These are phyloP conservation scores for Agriopis aurantiaria DNA, from an alignment of 2,888 invertebrate species.

Conservation along the genomic window DNA sequence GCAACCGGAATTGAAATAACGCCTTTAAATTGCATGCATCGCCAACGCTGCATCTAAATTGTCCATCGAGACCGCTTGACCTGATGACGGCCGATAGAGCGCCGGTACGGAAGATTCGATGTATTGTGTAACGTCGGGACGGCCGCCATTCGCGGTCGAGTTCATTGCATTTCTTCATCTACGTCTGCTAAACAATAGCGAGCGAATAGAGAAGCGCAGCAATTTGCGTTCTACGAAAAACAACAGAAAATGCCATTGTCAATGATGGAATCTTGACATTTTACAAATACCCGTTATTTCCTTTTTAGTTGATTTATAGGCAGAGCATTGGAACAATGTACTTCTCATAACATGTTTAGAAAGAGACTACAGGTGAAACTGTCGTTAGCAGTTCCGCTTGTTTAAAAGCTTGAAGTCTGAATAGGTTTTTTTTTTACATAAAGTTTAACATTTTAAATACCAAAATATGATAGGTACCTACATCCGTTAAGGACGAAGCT, in stretches of 20 bases:
- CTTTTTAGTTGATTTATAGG: background rate
- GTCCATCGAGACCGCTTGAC: conserved; percentile 1
- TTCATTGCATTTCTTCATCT: conserved; percentile 43
- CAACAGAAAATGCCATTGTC: conserved; percentile 43
- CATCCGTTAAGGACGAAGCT: too few relatives aligned
- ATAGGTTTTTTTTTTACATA: background rate
- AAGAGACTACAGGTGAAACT: background rate
- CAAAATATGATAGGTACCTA: too few relatives aligned
- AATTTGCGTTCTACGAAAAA: conserved; percentile 46
- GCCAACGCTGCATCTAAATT: conserved; percentile 10
- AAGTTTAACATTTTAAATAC: too few relatives aligned
- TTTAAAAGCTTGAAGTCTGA: background rate
- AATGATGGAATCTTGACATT: conserved; percentile 16
- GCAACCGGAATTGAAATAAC: conserved; percentile 8
- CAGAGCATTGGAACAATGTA: background rate
- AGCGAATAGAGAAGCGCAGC: conserved; percentile 39
- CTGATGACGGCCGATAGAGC: background rate
- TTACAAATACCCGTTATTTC: conserved; percentile 7
- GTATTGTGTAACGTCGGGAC: background rate
- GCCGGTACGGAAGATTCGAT: background rate
- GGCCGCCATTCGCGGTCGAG: conserved; percentile 33
- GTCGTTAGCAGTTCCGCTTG: conserved; percentile 6
- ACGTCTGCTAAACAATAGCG: conserved; percentile 48
- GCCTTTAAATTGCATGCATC: conserved; percentile 9
- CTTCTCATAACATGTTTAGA: background rate